These are phyloP conservation scores for Polietes domitor DNA, from an alignment of 2,888 invertebrate species.

Conservation along the genomic window DNA sequence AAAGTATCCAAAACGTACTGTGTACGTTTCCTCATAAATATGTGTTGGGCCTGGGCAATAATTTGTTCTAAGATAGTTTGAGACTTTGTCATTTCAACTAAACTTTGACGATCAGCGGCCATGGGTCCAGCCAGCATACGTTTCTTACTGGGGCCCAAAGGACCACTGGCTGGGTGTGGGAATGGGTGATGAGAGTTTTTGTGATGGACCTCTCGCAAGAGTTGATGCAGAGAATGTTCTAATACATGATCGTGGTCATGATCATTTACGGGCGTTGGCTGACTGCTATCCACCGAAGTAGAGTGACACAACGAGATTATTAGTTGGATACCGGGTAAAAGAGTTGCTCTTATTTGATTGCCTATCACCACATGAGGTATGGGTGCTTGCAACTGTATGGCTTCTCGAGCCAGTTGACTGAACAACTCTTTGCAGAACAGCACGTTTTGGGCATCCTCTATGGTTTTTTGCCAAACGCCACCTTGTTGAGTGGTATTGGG, in stretches of 20 bases:
- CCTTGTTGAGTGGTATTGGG: slow-evolving; percentile 85
- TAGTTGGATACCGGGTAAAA: slow-evolving; percentile 95
- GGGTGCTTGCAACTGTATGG: slow-evolving; percentile 94
- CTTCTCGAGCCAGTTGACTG: slow-evolving; percentile 95
- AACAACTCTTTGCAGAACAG: slow-evolving; percentile 98
- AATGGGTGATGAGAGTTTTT: slow-evolving; percentile 96
- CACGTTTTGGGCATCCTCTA: slow-evolving; percentile 98
- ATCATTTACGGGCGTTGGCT: slow-evolving; percentile 83
- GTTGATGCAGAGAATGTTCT: slow-evolving; percentile 96
- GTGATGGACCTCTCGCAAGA: slow-evolving; percentile 95
- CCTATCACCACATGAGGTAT: slow-evolving; percentile 98
- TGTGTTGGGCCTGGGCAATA: slow-evolving; percentile 97
- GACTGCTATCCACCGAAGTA: slow-evolving; percentile 83
- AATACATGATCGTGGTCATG: slow-evolving; percentile 98
- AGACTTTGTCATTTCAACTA: slow-evolving; percentile 94
- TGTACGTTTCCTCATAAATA: slow-evolving; percentile 94
- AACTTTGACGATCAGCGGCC: slow-evolving; percentile 92
- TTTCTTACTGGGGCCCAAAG: slow-evolving; percentile 95
- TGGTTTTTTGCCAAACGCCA: slow-evolving; percentile 94
- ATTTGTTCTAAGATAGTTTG: slow-evolving; percentile 97
- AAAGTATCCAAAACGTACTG: slow-evolving; percentile 96
- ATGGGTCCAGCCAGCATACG: slow-evolving; percentile 94
- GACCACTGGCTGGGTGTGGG: slow-evolving; percentile 97
- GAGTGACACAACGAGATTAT: slow-evolving; percentile 96
- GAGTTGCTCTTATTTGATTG: slow-evolving; percentile 97